A percentile compares a stretch with the other conserved stretches of the same genome.
Evolutionary conservation across 2,113 vertebrate species (phyloP).

Genomic region (Solea senegalensis): DNA sequence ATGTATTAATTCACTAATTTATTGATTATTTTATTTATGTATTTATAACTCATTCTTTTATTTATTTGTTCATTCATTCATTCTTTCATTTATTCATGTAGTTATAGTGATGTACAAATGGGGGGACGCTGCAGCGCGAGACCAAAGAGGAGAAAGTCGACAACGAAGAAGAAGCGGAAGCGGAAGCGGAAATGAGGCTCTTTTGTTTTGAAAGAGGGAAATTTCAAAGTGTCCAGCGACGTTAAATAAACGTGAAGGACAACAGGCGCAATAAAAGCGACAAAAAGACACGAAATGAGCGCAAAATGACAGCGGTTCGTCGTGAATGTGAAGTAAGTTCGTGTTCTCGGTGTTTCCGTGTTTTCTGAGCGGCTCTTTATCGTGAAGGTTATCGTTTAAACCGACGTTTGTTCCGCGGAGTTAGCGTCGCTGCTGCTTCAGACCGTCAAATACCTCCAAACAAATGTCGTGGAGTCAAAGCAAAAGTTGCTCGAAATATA

Average conservation of each 20-base stretch:
- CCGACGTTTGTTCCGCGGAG: too few species aligned
- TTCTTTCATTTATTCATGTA: too few species aligned
- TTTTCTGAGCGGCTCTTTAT: neutral
- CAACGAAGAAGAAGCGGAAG: neutral
- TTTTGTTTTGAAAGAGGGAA: constrained; percentile 72
- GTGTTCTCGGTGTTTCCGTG: neutral
- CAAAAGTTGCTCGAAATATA: neutral
- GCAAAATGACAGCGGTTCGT: neutral
- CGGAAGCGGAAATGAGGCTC: constrained; percentile 36
- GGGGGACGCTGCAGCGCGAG: neutral
- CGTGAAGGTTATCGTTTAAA: neutral
- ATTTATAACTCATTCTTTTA: too few species aligned
- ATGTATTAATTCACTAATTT: too few species aligned
- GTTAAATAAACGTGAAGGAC: constrained; percentile 19
- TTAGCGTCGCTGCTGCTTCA: neutral
- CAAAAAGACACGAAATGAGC: neutral
- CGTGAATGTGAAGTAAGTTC: constrained; percentile 16
- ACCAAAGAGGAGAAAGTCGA: too few species aligned
- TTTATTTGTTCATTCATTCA: too few species aligned
- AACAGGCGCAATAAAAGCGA: neutral
- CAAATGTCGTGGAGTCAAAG: too few species aligned
- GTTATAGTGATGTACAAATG: too few species aligned
- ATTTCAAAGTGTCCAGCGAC: constrained; percentile 55
- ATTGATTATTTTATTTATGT: too few species aligned
- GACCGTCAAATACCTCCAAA: neutral